Evolutionary conservation across 2,888 invertebrate species (phyloP).

Genomic region (Sarcophaga caerulescens): DNA sequence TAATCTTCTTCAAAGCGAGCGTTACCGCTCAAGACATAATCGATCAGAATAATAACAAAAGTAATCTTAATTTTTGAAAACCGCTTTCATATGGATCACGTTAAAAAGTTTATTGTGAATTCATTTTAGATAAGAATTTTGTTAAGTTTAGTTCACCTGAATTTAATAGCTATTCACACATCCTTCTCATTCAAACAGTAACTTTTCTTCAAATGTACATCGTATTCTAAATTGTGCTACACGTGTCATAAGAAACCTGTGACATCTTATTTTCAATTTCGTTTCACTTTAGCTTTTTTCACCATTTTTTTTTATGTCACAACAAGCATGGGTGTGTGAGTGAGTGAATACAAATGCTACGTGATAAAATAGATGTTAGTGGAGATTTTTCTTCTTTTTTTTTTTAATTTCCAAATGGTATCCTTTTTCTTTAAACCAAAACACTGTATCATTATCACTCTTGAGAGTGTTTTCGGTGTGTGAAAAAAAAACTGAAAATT

Average conservation of each 20-base stretch:
- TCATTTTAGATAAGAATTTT: too few relatives aligned
- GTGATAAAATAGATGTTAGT: constrained; percentile 40
- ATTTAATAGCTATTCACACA: too few relatives aligned
- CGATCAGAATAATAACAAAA: too few relatives aligned
- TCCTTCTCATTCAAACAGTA: too few relatives aligned
- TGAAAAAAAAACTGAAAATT: too few relatives aligned
- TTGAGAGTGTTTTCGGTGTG: constrained; percentile 30
- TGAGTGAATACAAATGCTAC: constrained; percentile 7
- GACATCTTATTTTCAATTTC: background rate
- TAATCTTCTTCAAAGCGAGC: too few relatives aligned
- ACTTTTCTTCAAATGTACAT: background rate
- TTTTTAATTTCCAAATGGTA: background rate
- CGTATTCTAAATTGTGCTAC: background rate
- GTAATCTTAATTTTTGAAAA: too few relatives aligned
- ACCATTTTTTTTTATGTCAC: constrained; percentile 22
- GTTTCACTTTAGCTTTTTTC: constrained; percentile 22
- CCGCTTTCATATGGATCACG: too few relatives aligned
- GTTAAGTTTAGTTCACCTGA: too few relatives aligned
- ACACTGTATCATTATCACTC: constrained; percentile 56
- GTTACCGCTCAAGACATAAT: too few relatives aligned
- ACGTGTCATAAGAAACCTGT: constrained; percentile 43
- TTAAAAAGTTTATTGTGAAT: too few relatives aligned
- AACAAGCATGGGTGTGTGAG: background rate
- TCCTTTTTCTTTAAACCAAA: constrained; percentile 14
- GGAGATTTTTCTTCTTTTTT: background rate